A percentile compares a stretch with the other conserved stretches of the same genome.
Conservation (phyloP, 2,797 vertebrate species). For the Iguana delicatissima region DNA sequence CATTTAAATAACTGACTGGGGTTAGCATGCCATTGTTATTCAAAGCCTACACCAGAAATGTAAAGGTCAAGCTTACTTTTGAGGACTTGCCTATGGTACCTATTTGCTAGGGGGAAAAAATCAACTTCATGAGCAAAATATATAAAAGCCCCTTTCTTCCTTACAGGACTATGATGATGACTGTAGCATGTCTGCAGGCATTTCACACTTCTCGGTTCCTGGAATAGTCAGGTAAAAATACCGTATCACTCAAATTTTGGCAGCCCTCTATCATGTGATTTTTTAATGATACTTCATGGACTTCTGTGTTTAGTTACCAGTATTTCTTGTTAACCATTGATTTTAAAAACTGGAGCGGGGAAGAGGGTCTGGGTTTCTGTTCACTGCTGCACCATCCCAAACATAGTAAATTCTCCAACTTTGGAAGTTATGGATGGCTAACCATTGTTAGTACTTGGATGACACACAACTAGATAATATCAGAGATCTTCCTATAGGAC, state of each 20-base stretch:
- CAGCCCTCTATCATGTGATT: not conserved
- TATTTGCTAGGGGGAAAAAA: not conserved
- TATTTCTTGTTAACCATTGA: not conserved
- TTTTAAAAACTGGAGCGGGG: too few relatives aligned
- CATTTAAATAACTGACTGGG: slow-evolving; percentile 4
- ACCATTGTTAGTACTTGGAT: too few relatives aligned
- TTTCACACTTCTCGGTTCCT: not conserved
- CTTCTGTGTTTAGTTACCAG: not conserved
- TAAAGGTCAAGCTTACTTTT: slow-evolving; percentile 34
- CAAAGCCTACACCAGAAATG: slow-evolving; percentile 1
- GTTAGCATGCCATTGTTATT: slow-evolving; percentile 31
- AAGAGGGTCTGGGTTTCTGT: too few relatives aligned
- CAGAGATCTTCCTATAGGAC: too few relatives aligned
- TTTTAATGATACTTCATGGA: too few relatives aligned
- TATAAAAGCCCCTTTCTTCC: not conserved
- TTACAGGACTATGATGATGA: not conserved
- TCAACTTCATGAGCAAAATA: not conserved
- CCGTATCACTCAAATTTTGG: not conserved
- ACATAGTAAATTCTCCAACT: too few relatives aligned
- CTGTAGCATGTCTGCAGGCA: not conserved
- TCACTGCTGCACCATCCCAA: too few relatives aligned
- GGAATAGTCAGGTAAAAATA: not conserved
- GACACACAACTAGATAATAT: not conserved
- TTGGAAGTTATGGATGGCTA: too few relatives aligned
- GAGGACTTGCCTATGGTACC: slow-evolving; percentile 7